These are phyloP conservation scores for Sminthurinus signatus DNA, from an alignment of 1,140 invertebrate genomes.

Conservation along the genomic window DNA sequence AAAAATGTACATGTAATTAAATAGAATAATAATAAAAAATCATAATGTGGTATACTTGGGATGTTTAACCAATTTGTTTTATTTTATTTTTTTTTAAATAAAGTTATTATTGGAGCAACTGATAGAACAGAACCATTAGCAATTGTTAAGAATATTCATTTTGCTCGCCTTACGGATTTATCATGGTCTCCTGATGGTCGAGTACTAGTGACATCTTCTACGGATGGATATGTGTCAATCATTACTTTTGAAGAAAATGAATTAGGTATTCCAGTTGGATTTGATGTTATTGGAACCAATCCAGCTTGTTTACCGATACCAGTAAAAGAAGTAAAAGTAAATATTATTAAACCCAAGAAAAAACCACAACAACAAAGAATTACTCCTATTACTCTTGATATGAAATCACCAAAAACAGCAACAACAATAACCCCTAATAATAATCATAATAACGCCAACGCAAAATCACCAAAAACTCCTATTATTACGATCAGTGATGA, in stretches of 20 bases:
- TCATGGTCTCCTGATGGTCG: slow-evolving; percentile 83
- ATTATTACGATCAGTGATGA: too few species aligned
- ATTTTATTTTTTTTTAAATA: slow-evolving; percentile 1
- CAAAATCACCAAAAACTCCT: too few species aligned
- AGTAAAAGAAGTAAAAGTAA: slow-evolving; percentile 12
- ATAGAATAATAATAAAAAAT: too few species aligned
- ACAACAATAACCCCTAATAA: too few species aligned
- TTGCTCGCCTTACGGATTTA: slow-evolving; percentile 83
- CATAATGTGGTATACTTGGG: too few species aligned
- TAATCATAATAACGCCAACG: too few species aligned
- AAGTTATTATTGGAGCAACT: slow-evolving; percentile 65
- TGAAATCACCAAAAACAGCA: too few species aligned
- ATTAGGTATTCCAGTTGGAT: slow-evolving; percentile 54
- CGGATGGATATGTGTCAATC: slow-evolving; percentile 91
- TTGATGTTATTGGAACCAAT: slow-evolving; percentile 7
- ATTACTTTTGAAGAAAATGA: slow-evolving; percentile 75
- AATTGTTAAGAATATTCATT: slow-evolving; percentile 84
- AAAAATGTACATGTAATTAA: background rate
- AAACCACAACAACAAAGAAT: too few species aligned
- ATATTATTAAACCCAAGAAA: slow-evolving; percentile 7
- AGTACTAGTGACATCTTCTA: slow-evolving; percentile 78
- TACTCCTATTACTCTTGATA: too few species aligned
- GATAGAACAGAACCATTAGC: slow-evolving; percentile 71
- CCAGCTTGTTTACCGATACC: background rate
- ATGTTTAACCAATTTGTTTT: too few species aligned